Conservation (phyloP, 2,888 invertebrate genomes). For the Keiferia lycopersicella region DNA sequence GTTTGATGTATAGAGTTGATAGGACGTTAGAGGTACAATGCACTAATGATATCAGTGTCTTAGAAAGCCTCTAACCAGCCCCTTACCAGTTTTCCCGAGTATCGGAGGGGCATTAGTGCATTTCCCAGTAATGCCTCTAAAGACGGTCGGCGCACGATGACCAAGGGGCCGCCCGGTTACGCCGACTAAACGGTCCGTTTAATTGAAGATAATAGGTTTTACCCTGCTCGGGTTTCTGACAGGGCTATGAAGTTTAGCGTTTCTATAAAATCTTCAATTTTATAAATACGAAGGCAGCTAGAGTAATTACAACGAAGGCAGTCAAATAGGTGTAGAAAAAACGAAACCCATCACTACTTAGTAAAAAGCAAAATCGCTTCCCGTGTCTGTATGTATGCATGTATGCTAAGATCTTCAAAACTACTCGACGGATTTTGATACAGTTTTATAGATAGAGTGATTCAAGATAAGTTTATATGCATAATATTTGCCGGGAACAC, state of each 20-base stretch:
- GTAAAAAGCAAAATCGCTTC: too few species aligned
- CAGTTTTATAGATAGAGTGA: too few species aligned
- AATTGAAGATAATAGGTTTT: slow-evolving; percentile 11
- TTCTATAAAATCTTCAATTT: too few species aligned
- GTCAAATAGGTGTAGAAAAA: not conserved
- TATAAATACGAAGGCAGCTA: not conserved
- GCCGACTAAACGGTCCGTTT: slow-evolving; percentile 34
- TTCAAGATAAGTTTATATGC: too few species aligned
- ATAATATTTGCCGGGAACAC: too few species aligned
- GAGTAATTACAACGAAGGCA: not conserved
- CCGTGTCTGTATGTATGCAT: too few species aligned
- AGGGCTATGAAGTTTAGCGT: not conserved
- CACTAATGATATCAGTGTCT: slow-evolving; percentile 80
- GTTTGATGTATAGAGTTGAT: slow-evolving; percentile 31
- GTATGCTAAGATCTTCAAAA: too few species aligned
- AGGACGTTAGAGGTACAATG: slow-evolving; percentile 71
- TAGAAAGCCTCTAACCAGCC: slow-evolving; percentile 79
- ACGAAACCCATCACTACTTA: too few species aligned
- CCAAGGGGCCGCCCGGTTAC: slow-evolving; percentile 54
- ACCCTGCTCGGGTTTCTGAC: not conserved
- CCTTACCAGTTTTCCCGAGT: slow-evolving; percentile 80
- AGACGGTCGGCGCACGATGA: slow-evolving; percentile 74
- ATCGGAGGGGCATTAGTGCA: slow-evolving; percentile 78
- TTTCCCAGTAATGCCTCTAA: slow-evolving; percentile 78
- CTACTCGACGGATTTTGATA: too few species aligned